Evolutionary conservation across 64 coral and sea anemone species (phyloP), one percentile per base, ranked within the genome.

Genomic region (Porites australiensis): DNA sequence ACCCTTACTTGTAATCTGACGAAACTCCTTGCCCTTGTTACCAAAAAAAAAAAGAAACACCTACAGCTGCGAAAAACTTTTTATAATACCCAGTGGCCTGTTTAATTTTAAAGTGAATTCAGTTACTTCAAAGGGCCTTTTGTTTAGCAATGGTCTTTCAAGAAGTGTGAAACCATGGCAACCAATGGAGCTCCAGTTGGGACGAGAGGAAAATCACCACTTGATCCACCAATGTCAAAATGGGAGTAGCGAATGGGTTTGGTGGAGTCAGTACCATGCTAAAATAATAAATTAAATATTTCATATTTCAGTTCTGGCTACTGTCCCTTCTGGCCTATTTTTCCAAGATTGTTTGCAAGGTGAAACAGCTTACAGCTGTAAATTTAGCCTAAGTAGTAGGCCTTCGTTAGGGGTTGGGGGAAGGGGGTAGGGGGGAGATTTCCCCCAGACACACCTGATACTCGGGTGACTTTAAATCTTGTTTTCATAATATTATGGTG

Each of bases 211-310:
- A 86, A 87, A 5, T 70, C 27, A 3, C 83, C 95, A 72, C 88
- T 91, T 82, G 92, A 88, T 58, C 95, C 95, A 54, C 92, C 95
- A 37, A 94, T 91, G 77, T 97, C 95, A 93, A 94, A 94, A 87
- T 96, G 95, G 16, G 95, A 93, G 82, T 94, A 96, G 23, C 72
- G 58, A 55, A 96, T 49, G 58, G 64, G 75, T 7, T 73, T 11
- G 8, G 60, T 70, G 22, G 95, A 96, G 74, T 96, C 95, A 89
- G 93, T 79, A 9, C 95, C 95, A 64, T 96, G 91, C 95, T 96
- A 58, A 44, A n/a, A 57, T 4, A 50, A 74, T 5, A 37, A 64
- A 16, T 37, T 37, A 64, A 66, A 22, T 3, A 16, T 70, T 10
- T 19, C 8, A 72, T 37, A 43, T 5, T 2, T 16, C 57, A 48